A percentile compares a stretch with the other conserved stretches of the same genome.
phyloP scores from a whole-genome alignment of 2,888 invertebrate genomes.

The Tetheella fluctuosa region DNA sequence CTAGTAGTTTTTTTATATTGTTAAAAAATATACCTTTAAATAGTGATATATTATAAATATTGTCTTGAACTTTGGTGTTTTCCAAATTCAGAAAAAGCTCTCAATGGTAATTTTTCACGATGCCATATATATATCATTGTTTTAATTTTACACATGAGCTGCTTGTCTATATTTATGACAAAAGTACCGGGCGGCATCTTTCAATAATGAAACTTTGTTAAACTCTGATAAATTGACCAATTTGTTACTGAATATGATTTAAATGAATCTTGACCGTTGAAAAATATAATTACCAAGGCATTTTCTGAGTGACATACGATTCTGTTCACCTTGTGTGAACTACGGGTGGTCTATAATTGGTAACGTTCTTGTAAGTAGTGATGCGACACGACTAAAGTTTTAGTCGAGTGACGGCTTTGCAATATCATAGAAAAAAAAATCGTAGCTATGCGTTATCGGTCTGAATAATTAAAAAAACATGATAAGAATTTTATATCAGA shows the following conservation, averaged over 20 bases:
- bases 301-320: constrained; percentile 44
- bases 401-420: neutral
- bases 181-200: constrained; percentile 24
- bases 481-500: too few relatives aligned
- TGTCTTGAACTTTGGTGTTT: too few relatives aligned
- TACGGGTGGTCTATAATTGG: constrained; percentile 46
- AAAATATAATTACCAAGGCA: constrained; percentile 9
- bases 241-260: constrained; percentile 44
- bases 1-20: too few relatives aligned
- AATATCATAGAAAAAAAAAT: neutral
- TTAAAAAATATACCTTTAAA: too few relatives aligned
- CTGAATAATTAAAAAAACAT: too few relatives aligned
- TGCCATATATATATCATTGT: neutral
- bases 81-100: neutral
- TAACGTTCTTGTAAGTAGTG: constrained; percentile 3
- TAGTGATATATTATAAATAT: too few relatives aligned
- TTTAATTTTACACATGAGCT: neutral
- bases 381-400: neutral
- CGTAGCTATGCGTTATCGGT: too few relatives aligned
- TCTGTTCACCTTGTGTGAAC: constrained; percentile 31
- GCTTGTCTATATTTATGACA: neutral
- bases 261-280: constrained; percentile 13
- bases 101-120: neutral
- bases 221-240: constrained; percentile 56
- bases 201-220: constrained; percentile 43